These are phyloP conservation scores for Sinocyclocheilus anshuiensis DNA, from an alignment of 2,113 vertebrate genomes.

Conservation along the genomic window DNA sequence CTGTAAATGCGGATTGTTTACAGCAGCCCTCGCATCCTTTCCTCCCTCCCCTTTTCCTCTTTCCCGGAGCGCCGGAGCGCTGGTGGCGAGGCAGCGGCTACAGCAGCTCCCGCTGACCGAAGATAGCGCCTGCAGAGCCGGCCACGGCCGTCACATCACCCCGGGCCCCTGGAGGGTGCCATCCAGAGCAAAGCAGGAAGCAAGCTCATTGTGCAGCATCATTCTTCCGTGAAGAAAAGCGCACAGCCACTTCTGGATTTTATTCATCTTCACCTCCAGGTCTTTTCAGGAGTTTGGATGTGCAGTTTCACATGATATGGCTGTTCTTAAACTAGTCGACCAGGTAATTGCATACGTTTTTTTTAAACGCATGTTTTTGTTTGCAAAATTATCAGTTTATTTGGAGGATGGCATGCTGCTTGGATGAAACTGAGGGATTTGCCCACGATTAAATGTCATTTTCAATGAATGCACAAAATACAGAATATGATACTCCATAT, in stretches of 20 bases:
- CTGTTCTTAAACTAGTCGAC: slow-evolving; percentile 80
- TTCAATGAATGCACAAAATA: not conserved
- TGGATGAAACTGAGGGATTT: not conserved
- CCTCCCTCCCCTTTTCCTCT: slow-evolving; percentile 52
- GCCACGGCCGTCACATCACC: slow-evolving; percentile 62
- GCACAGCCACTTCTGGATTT: slow-evolving; percentile 4
- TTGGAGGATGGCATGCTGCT: not conserved
- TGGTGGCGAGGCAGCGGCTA: slow-evolving; percentile 48
- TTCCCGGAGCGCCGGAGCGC: slow-evolving; percentile 51
- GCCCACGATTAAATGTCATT: not conserved
- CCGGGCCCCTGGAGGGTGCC: slow-evolving; percentile 63
- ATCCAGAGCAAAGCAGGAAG: slow-evolving; percentile 14
- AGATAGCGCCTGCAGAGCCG: slow-evolving; percentile 66
- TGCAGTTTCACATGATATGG: slow-evolving; percentile 73
- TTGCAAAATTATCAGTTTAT: not conserved
- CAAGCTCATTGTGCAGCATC: slow-evolving; percentile 29
- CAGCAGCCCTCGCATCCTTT: slow-evolving; percentile 53
- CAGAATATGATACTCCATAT: not conserved
- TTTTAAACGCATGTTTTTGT: slow-evolving; percentile 27
- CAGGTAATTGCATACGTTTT: slow-evolving; percentile 67
- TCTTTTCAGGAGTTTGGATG: slow-evolving; percentile 63
- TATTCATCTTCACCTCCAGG: slow-evolving; percentile 17
- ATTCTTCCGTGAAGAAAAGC: slow-evolving; percentile 7
- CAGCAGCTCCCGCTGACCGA: slow-evolving; percentile 57
- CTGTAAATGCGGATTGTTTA: slow-evolving; percentile 70